Base-by-base conservation (phyloP, 2,113 vertebrate species). In the Thalassoma bifasciatum region DNA sequence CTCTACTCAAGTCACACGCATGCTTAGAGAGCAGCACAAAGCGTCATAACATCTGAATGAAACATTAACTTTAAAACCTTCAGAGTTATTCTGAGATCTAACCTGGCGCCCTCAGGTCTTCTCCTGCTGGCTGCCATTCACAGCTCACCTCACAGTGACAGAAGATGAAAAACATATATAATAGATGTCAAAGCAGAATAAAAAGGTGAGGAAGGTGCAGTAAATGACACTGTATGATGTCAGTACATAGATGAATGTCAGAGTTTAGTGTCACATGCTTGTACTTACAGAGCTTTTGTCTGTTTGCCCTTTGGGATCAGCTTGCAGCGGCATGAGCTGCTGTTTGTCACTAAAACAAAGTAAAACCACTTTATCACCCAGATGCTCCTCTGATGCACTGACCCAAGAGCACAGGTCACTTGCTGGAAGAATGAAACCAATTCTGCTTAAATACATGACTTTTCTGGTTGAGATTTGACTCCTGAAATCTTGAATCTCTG, bases 141-240 rank as follows among this genome's bases (percentile, higher is more conserved):
- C 26, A 75, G 3, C 47, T n/a, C 46, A 58, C 19, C 53, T 24
- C 26, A 6, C 6, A 21, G 44, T 36, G 72, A 70, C 72, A 56
- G 54, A 42, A 65, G 53, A 71, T 74, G 24, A 76, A 83, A 76
- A 38, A 40, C 30, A 50, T 30, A 58, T n/a, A 74, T 63, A 44
- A 57, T 11, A 26, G 19, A 51, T 56, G 61, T 54, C 46, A 57
- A 46, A 59, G 72, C 30, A 66, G 63, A 64, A 81, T 73, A 57
- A 61, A 72, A 24, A 24, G 44, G 44, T 63, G 40, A n/a, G 50
- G n/a, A 30, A 74, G 72, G 81, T 34, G 24, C 23, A 56, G 16
- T 24, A n/a, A 30, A 66, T 76, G 77, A 67, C 67, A 49, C 44
- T n/a, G 9, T 52, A 19, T 54, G 22, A 57, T 40, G 40, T 40